Evolutionary conservation across 2,888 invertebrate genomes (phyloP), one percentile per base, ranked within the genome.

Genomic region (Syrphus vitripennis): DNA sequence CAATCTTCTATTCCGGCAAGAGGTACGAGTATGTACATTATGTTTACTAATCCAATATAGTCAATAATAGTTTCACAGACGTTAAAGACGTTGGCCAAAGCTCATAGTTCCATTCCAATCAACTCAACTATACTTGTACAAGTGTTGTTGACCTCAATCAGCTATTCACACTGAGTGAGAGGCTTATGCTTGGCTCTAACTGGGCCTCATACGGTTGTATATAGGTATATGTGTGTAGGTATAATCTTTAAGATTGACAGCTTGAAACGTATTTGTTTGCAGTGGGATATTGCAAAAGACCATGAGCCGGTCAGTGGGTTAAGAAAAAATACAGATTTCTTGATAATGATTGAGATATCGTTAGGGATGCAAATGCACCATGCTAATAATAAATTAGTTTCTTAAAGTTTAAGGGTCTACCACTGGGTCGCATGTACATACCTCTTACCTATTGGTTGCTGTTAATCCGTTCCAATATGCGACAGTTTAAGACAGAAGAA

Each of bases 131-230:
- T 3, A 29, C 29, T 6, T 5, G 6, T 26, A 48, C 65, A 45
- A 16, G 74, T 69, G 69, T 59, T 81, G 81, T 70, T 69, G 81
- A 81, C 81, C 81, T 81, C 81, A 69, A 75, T 70, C 42, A 50
- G 40, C 53, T 6, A 61, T 59, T 34, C 50, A 77, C 29, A 45
- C 42, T 50, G n/a, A 57, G 21, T 53, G n/a, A 61, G 55, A 21
- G 40, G 65, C 14, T 48, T 31, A n/a, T n/a, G 31, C 1, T 7
- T 50, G 29, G 19, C 26, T 42, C 19, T 42, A 29, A 40, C 12
- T 45, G 45, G 19, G 55, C 12, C 29, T 10, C 29, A 16, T 14
- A 45, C 12, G 7, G 57, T 6, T n/a, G n/a, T n/a, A n/a, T n/a
- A n/a, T n/a, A n/a, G n/a, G 6, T 5, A n/a, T 5, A 6, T 6